These are phyloP conservation scores for Alethe diademata DNA, from an alignment of 2,113 vertebrate genomes.

Conservation along the genomic window DNA sequence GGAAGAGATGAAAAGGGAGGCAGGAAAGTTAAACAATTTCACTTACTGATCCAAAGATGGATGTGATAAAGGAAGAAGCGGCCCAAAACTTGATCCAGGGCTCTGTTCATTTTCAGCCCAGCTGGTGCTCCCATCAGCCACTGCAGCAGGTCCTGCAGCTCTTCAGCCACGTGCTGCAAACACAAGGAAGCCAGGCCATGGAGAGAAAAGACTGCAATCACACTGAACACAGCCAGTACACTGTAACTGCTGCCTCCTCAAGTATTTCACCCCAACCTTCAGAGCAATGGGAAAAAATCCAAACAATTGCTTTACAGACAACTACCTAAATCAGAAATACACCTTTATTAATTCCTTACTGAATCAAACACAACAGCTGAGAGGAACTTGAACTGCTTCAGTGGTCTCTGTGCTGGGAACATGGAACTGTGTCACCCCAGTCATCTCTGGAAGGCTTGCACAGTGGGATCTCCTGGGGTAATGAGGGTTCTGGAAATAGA, in stretches of 20 bases:
- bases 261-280: not conserved
- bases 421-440: not conserved
- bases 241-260: not conserved
- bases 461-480: not conserved
- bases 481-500: not conserved
- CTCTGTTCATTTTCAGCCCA: slow-evolving; percentile 96
- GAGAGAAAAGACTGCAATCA: not conserved
- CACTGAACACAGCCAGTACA: not conserved
- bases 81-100: slow-evolving; percentile 92
- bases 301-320: not conserved
- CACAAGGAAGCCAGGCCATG: not conserved
- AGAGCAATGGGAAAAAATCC: not conserved
- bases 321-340: not conserved
- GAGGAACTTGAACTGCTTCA: not conserved
- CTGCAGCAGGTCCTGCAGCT: slow-evolving; percentile 91
- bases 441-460: not conserved
- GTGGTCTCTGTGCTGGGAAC: not conserved
- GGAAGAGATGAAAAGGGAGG: not conserved
- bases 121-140: slow-evolving; percentile 98
- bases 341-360: not conserved
- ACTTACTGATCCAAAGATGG: slow-evolving; percentile 98
- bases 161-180: slow-evolving; percentile 82
- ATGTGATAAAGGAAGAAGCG: slow-evolving; percentile 98
- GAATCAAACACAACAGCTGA: not conserved
- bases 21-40: not conserved